Conservation (phyloP, 2,113 vertebrate genomes). For the Hippocampus mohnikei region DNA sequence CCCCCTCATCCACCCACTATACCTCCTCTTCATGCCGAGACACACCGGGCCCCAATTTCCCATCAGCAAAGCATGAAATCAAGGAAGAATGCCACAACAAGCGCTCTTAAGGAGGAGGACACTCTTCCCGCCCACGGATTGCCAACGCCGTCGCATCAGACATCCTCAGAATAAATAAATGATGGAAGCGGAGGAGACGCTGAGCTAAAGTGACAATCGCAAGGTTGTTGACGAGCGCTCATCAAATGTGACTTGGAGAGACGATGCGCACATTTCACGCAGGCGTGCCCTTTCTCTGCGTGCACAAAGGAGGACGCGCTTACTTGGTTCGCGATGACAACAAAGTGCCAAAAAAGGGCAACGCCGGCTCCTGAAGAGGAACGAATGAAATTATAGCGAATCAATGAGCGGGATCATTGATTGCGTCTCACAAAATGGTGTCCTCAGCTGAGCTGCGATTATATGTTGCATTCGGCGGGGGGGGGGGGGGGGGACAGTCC, state of each 20-base stretch:
- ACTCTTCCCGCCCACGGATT: constrained; percentile 59
- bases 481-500: no score
- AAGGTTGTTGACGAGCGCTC: constrained; percentile 42
- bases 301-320: neutral
- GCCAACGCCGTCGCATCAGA: constrained; percentile 38
- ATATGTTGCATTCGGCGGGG: no score
- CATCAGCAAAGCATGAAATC: constrained; percentile 98
- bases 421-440: no score
- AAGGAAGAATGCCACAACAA: constrained; percentile 88
- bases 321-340: no score
- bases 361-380: no score
- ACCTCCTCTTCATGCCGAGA: constrained; percentile 85
- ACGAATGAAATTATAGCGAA: no score
- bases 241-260: constrained; percentile 41
- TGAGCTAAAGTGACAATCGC: constrained; percentile 54
- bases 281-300: neutral
- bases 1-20: constrained; percentile 82
- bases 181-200: constrained; percentile 71
- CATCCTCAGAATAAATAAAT: constrained; percentile 85
- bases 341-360: neutral
- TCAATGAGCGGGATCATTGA: no score
- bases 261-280: constrained; percentile 19
- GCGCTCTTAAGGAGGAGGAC: constrained; percentile 77
- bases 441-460: no score
- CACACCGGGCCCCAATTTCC: constrained; percentile 92